These are phyloP conservation scores for Agrotis exclamationis DNA, from an alignment of 2,888 invertebrate genomes.

Conservation along the genomic window DNA sequence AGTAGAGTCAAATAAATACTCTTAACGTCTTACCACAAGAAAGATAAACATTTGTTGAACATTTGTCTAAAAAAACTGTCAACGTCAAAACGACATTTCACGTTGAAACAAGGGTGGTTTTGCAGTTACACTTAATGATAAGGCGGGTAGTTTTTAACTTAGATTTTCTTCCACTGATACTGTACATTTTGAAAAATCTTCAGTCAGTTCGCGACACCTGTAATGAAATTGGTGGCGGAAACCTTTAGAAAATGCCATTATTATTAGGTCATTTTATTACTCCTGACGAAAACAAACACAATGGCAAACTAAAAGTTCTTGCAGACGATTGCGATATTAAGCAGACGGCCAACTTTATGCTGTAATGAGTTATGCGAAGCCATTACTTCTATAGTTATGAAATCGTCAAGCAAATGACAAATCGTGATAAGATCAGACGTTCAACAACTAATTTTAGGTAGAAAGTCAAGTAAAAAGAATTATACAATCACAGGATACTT, in stretches of 20 bases:
- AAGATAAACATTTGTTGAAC: no score
- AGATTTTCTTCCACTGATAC: not conserved
- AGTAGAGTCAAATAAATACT: not conserved
- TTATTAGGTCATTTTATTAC: no score
- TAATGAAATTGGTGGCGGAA: not conserved
- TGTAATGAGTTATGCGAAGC: constrained; percentile 20
- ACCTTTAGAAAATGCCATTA: not conserved
- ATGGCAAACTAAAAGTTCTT: not conserved
- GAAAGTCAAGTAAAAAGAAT: constrained; percentile 53
- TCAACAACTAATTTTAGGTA: constrained; percentile 24
- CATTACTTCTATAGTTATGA: constrained; percentile 24
- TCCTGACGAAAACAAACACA: not conserved
- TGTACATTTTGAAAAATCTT: not conserved
- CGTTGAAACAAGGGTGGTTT: no score
- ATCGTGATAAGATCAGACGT: constrained; percentile 20
- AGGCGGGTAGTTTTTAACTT: no score
- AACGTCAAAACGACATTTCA: no score
- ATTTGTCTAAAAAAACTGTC: no score
- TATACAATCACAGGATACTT: constrained; percentile 53
- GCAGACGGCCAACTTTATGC: not conserved
- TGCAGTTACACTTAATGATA: no score
- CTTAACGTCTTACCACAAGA: no score
- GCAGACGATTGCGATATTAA: not conserved
- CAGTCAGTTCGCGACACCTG: not conserved
- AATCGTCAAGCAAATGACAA: constrained; percentile 28